Conservation (phyloP, 2,797 vertebrate species). For the Tokudaia tokunoshimensis region DNA sequence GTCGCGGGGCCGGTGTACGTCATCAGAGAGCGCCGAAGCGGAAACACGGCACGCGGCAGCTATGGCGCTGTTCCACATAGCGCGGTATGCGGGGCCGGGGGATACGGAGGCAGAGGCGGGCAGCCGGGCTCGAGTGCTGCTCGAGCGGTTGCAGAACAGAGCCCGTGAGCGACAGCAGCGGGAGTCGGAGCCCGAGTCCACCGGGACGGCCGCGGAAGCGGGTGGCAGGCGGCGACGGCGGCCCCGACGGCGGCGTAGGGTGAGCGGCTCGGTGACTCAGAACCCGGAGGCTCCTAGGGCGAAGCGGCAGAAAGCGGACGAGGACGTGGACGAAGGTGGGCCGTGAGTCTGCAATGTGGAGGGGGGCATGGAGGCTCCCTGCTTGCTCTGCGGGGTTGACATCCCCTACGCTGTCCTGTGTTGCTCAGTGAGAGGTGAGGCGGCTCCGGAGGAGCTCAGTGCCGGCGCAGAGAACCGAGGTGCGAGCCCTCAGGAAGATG, state of each 20-base stretch:
- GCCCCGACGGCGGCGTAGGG: slow-evolving; percentile 38
- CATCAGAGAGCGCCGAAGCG: neutral
- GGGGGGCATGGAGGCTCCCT: neutral
- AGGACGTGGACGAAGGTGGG: neutral
- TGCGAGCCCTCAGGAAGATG: neutral
- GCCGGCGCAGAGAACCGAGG: neutral
- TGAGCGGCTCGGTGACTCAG: neutral
- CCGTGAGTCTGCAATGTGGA: too few species aligned
- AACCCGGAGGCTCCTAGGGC: neutral
- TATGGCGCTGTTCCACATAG: slow-evolving; percentile 76
- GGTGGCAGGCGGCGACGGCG: slow-evolving; percentile 15
- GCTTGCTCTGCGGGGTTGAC: neutral
- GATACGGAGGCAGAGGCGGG: slow-evolving; percentile 76
- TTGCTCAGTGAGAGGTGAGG: slow-evolving; percentile 14
- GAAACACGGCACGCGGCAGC: accelerated
- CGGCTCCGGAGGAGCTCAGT: neutral
- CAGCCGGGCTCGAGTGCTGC: slow-evolving; percentile 87
- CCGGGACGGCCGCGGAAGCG: neutral
- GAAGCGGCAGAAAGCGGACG: slow-evolving; percentile 42
- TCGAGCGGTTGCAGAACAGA: slow-evolving; percentile 92
- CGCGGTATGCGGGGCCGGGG: neutral
- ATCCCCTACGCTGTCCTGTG: neutral
- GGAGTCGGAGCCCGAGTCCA: neutral
- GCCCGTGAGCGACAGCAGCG: slow-evolving; percentile 90
- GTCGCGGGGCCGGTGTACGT: accelerated